A percentile compares a stretch with the other conserved stretches of the same genome.
Conservation (phyloP, 2,113 vertebrate genomes). For the Plectropomus leopardus region DNA sequence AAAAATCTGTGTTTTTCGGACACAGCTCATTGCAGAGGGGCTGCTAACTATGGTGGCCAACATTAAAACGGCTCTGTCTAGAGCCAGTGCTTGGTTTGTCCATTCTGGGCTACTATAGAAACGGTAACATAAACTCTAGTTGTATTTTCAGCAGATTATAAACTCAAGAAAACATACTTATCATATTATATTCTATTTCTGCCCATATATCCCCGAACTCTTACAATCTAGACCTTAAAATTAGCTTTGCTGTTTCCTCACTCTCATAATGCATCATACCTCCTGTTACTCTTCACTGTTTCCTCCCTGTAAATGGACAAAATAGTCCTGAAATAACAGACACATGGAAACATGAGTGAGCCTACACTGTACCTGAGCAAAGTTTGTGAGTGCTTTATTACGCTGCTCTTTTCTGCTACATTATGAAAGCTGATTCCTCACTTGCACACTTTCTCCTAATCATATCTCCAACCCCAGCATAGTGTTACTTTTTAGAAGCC, state of each 20-base stretch:
- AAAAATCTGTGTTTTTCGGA: no score
- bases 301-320: slow-evolving; percentile 17
- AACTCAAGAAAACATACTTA: no score
- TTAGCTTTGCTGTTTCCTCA: neutral
- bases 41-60: no score
- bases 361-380: slow-evolving; percentile 23
- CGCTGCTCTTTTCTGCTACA: slow-evolving; percentile 21
- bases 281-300: neutral
- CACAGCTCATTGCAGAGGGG: no score
- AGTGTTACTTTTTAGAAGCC: neutral
- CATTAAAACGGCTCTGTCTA: no score
- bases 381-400: slow-evolving; percentile 26
- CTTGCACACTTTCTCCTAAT: slow-evolving; percentile 13
- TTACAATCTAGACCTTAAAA: neutral
- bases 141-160: no score
- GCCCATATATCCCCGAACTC: no score
- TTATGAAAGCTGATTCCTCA: slow-evolving; percentile 31
- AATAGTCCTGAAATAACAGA: slow-evolving; percentile 23
- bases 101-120: no score
- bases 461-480: slow-evolving; percentile 3
- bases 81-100: no score
- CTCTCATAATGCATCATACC: neutral
- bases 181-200: no score
- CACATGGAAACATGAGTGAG: neutral
- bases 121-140: no score